Evolutionary conservation across 1,140 invertebrate species (phyloP).

Genomic region (Druon quercuslanigerum): DNA sequence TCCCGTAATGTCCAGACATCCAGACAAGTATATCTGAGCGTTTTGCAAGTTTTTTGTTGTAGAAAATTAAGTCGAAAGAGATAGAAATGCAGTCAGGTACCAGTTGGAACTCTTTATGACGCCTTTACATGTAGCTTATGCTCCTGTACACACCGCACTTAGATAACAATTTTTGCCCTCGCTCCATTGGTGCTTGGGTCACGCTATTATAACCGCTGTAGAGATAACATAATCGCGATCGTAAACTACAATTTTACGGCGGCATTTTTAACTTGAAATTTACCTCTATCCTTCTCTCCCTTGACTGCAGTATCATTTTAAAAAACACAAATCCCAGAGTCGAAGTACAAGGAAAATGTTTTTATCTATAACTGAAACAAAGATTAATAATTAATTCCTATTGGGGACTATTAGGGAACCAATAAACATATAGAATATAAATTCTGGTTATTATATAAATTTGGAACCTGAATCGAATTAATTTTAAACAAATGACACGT

Average conservation of each 20-base stretch:
- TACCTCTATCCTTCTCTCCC: too few relatives aligned
- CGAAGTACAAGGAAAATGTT: too few relatives aligned
- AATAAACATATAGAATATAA: too few relatives aligned
- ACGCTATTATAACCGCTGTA: conserved; percentile 38
- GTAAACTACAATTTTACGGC: conserved; percentile 57
- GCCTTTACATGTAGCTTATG: conserved; percentile 36
- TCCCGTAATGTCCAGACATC: conserved; percentile 6
- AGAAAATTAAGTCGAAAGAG: conserved; percentile 13
- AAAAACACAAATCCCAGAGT: too few relatives aligned
- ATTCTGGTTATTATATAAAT: too few relatives aligned
- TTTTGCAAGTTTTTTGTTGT: conserved; percentile 11
- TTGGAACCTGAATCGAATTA: too few relatives aligned
- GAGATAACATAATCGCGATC: conserved; percentile 59
- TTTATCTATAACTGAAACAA: too few relatives aligned
- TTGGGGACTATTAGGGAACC: too few relatives aligned
- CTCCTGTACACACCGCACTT: conserved; percentile 37
- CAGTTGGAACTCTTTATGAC: conserved; percentile 57
- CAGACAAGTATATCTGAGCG: conserved; percentile 34
- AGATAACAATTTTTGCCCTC: conserved; percentile 53
- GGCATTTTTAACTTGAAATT: conserved; percentile 31
- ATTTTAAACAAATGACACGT: too few relatives aligned
- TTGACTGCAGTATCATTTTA: too few relatives aligned
- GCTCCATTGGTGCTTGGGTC: conserved; percentile 31
- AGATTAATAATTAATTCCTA: too few relatives aligned
- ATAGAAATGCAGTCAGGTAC: conserved; percentile 31